A percentile compares a stretch with the other conserved stretches of the same genome.
Conservation (phyloP, 2,797 vertebrate genomes). For the Oreochromis mossambicus region DNA sequence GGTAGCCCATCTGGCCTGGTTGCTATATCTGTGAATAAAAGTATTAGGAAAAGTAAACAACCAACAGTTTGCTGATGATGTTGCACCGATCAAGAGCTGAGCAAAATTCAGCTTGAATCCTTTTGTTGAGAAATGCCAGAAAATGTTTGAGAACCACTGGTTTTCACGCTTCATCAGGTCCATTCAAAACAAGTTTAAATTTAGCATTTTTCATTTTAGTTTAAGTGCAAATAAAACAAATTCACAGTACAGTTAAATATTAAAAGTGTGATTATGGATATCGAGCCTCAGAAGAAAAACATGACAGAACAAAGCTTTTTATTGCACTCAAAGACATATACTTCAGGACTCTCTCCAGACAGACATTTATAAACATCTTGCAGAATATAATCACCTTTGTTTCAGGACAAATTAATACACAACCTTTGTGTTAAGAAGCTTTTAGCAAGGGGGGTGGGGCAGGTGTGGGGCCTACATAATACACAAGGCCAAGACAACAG, state of each 20-base stretch:
- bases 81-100: background rate
- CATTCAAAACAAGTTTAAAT: background rate
- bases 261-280: background rate
- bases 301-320: slow-evolving; percentile 63
- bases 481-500: slow-evolving; percentile 44
- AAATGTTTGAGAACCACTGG: background rate
- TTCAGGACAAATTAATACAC: slow-evolving; percentile 10
- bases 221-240: background rate
- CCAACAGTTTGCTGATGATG: background rate
- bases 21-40: background rate
- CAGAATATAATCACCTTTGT: background rate
- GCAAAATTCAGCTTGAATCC: too few species aligned
- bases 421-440: slow-evolving; percentile 19
- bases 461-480: background rate
- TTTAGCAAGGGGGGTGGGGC: background rate
- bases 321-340: slow-evolving; percentile 69
- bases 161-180: background rate
- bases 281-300: background rate
- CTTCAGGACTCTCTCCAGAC: slow-evolving; percentile 30
- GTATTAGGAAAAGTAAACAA: background rate
- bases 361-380: slow-evolving; percentile 26
- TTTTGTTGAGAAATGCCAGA: background rate
- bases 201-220: background rate
- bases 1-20: background rate
- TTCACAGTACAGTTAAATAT: background rate